Percentiles rank a stretch among this genome's conserved stretches.
phyloP scores from a whole-genome alignment of 1,140 invertebrate genomes.

The Trachymyrmex septentrionalis region DNA sequence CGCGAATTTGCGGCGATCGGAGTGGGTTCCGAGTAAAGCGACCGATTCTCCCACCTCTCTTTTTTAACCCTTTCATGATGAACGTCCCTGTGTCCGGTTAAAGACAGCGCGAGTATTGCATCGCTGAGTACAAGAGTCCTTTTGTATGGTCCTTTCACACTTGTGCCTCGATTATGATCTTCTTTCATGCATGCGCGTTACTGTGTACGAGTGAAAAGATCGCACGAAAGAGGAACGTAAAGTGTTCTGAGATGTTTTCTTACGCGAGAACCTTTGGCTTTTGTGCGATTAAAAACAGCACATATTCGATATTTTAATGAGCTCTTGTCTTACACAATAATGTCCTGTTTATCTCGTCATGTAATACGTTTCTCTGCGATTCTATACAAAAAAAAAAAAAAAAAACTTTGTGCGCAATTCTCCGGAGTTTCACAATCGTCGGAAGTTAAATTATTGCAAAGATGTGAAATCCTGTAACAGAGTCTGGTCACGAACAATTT shows the following conservation, averaged over 20 bases:
- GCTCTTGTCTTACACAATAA: neutral
- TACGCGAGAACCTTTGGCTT: neutral
- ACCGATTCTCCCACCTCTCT: neutral
- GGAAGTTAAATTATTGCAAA: neutral
- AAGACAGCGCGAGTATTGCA: conserved; percentile 26
- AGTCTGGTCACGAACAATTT: too few species aligned
- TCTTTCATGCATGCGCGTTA: conserved; percentile 16
- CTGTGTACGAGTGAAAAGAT: conserved; percentile 20
- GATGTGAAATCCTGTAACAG: too few species aligned
- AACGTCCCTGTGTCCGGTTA: conserved; percentile 27
- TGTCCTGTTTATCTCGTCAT: neutral
- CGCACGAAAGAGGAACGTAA: conserved; percentile 13
- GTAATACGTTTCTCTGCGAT: neutral
- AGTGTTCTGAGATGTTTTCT: neutral
- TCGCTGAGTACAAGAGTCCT: conserved; percentile 29
- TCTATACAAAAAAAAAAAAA: neutral
- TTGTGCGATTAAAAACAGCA: neutral
- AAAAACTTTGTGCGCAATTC: neutral
- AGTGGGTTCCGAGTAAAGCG: conserved; percentile 43
- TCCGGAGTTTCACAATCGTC: neutral
- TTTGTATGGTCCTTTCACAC: conserved; percentile 57
- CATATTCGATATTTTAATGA: conserved; percentile 2
- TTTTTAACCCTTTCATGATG: conserved; percentile 50
- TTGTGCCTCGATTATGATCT: conserved; percentile 45
- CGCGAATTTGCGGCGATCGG: conserved; percentile 56